Conservation (phyloP, 2,113 vertebrate species). For the Cisticola juncidis region DNA sequence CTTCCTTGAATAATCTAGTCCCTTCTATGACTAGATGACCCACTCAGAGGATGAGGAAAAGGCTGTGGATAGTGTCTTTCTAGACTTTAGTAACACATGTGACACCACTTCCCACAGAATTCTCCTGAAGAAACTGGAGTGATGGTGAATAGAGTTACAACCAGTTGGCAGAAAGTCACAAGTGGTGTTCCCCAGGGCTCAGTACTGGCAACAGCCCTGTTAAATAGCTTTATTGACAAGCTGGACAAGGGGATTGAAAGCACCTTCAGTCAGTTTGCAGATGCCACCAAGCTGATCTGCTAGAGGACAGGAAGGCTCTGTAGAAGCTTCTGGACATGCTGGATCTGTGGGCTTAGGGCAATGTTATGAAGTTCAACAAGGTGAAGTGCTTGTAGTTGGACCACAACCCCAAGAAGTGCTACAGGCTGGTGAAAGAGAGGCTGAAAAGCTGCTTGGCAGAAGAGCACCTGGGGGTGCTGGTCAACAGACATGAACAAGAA, state of each 20-base stretch:
- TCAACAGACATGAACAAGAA: background rate
- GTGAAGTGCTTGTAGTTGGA: background rate
- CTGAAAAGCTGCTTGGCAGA: rapidly evolving
- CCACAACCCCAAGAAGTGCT: background rate
- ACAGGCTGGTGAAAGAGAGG: background rate
- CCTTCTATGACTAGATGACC: background rate
- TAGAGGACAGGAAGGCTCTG: background rate
- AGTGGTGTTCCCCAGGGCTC: background rate
- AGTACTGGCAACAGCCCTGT: background rate
- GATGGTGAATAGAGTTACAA: background rate
- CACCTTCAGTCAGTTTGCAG: background rate
- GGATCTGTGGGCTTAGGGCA: background rate
- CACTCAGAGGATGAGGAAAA: background rate
- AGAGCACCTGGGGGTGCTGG: background rate
- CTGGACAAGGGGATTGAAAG: background rate
- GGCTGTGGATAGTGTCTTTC: background rate
- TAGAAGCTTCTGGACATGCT: background rate
- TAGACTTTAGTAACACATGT: background rate
- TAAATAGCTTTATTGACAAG: background rate
- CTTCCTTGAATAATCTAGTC: background rate
- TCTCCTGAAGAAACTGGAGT: background rate
- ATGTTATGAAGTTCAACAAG: background rate
- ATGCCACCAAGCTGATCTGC: rapidly evolving
- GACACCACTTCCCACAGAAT: background rate
- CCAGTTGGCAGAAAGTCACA: background rate